Evolutionary conservation across 2,113 vertebrate genomes (phyloP).

Genomic region (Cynocephalus volans): DNA sequence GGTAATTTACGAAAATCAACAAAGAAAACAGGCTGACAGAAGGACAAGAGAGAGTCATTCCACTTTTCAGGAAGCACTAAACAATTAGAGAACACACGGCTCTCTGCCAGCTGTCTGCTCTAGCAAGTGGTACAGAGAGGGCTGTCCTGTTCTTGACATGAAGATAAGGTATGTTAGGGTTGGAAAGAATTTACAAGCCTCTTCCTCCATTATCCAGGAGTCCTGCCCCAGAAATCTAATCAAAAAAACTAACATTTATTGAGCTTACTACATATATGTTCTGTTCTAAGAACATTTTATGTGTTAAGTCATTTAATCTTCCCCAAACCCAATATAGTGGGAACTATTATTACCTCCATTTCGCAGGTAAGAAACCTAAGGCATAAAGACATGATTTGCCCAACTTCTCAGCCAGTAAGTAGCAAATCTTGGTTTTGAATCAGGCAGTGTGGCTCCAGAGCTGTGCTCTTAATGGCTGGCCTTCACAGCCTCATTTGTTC

Average conservation of each 20-base stretch:
- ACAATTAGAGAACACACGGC: constrained; percentile 52
- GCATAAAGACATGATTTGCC: neutral
- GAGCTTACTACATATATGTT: neutral
- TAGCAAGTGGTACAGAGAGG: constrained; percentile 16
- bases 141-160: constrained; percentile 28
- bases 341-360: neutral
- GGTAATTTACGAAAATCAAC: constrained; percentile 72
- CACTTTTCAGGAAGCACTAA: constrained; percentile 58
- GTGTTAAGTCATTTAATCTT: neutral
- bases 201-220: neutral
- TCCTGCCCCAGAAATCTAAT: neutral
- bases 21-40: constrained; percentile 73
- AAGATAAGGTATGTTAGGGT: constrained; percentile 55
- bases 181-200: neutral
- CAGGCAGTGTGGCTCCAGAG: neutral
- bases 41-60: constrained; percentile 69
- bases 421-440: neutral
- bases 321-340: neutral
- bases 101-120: constrained; percentile 70
- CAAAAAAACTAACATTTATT: neutral
- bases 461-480: neutral
- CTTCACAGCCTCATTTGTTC: neutral
- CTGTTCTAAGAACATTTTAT: neutral
- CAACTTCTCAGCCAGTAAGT: neutral
- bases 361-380: neutral